phyloP scores from a whole-genome alignment of 2,113 vertebrate genomes.

The Caranx ignobilis region DNA sequence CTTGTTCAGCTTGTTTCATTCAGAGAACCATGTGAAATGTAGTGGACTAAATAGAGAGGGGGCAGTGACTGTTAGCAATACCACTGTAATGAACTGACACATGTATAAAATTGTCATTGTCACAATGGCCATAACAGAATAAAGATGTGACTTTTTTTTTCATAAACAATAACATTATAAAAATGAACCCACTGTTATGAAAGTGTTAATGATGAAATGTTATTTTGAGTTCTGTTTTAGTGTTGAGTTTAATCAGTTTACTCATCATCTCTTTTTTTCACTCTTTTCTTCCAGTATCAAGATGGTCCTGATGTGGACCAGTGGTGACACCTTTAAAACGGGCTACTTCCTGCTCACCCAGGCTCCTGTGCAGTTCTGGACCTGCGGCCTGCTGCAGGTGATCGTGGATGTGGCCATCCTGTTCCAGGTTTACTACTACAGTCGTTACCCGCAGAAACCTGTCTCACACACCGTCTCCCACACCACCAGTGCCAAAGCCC shows the following conservation, averaged over 20 bases:
- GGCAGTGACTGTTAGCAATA: no score
- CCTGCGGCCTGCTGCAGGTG: conserved; percentile 95
- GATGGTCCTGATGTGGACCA: conserved; percentile 99
- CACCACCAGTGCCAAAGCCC: conserved; percentile 92
- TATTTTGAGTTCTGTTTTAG: not conserved
- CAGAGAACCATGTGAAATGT: no score
- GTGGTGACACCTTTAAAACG: conserved; percentile 97
- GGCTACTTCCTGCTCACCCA: conserved; percentile 95
- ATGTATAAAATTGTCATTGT: no score
- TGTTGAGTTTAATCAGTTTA: not conserved
- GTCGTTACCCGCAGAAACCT: conserved; percentile 90
- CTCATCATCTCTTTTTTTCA: conserved; percentile 1
- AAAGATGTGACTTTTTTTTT: no score
- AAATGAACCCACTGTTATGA: not conserved
- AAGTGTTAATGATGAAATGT: not conserved
- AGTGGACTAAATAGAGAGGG: no score
- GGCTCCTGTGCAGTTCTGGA: conserved; percentile 96
- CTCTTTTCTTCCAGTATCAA: conserved; percentile 86
- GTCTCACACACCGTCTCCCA: conserved; percentile 86
- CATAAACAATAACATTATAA: no score
- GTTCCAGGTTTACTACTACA: conserved; percentile 93
- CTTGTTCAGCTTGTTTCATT: no score
- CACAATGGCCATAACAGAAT: no score
- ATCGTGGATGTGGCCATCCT: conserved; percentile 94
- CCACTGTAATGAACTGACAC: no score